phyloP scores from a whole-genome alignment of 2,113 vertebrate species.

The Notechis scutatus region DNA sequence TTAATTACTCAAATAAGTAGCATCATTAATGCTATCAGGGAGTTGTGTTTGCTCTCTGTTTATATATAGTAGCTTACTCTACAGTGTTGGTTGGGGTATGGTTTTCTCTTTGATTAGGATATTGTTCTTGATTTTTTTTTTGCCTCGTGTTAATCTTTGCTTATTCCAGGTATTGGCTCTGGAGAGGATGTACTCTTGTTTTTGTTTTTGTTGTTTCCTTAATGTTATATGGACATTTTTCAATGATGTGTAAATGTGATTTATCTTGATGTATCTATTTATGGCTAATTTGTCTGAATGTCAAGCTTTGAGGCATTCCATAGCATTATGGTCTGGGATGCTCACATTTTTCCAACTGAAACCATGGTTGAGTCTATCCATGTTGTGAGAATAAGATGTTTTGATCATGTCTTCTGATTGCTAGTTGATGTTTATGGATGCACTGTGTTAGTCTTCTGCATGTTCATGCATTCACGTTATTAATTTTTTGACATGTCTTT shows the following conservation, averaged over 20 bases:
- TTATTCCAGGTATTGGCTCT: neutral
- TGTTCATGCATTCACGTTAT: neutral
- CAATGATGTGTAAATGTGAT: neutral
- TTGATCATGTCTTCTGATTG: neutral
- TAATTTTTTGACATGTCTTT: neutral
- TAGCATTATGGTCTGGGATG: neutral
- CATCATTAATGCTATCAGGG: neutral
- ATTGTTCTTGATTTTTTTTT: neutral
- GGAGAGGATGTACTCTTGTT: neutral
- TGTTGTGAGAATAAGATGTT: neutral
- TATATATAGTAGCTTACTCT: neutral
- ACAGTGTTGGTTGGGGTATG: neutral
- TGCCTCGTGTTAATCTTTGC: neutral
- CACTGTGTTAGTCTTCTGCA: neutral
- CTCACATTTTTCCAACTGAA: neutral
- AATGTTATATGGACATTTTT: neutral
- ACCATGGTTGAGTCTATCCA: neutral
- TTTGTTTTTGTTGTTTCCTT: neutral
- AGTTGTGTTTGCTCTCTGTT: neutral
- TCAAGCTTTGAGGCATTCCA: neutral
- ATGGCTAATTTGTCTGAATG: neutral
- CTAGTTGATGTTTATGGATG: neutral
- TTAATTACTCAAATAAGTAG: neutral
- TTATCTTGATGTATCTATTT: neutral
- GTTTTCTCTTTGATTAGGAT: neutral